Percentiles rank a stretch among this genome's conserved stretches.
These are phyloP conservation scores for Nasonia giraulti DNA, from an alignment of 1,140 invertebrate genomes.

Conservation along the genomic window DNA sequence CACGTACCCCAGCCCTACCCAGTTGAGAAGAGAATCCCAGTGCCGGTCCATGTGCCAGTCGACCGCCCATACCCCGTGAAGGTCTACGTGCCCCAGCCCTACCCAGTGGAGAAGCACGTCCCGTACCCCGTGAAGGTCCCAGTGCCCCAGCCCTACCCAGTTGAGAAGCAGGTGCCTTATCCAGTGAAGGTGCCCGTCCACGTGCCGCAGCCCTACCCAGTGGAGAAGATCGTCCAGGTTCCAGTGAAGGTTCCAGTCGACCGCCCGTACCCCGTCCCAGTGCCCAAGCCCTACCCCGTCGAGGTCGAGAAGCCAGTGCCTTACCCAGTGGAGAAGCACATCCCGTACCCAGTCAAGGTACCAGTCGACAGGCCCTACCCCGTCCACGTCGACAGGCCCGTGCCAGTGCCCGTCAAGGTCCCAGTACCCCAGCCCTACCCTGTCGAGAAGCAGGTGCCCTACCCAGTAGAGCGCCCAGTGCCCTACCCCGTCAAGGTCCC, in stretches of 20 bases:
- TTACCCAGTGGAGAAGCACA: constrained; percentile 82
- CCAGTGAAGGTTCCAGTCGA: constrained; percentile 79
- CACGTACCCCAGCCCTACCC: constrained; percentile 82
- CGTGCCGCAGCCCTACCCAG: constrained; percentile 78
- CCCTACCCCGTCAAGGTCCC: constrained; percentile 83
- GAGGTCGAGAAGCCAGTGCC: constrained; percentile 81
- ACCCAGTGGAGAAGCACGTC: constrained; percentile 80
- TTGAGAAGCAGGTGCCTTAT: constrained; percentile 79
- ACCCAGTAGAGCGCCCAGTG: constrained; percentile 83
- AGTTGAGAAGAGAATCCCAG: constrained; percentile 80
- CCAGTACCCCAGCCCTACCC: constrained; percentile 71
- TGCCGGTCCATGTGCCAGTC: constrained; percentile 82
- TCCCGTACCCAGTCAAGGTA: constrained; percentile 79
- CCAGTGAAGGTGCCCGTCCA: constrained; percentile 80
- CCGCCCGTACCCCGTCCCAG: constrained; percentile 75
- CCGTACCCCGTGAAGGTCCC: constrained; percentile 81
- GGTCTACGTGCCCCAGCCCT: constrained; percentile 81
- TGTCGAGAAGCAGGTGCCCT: constrained; percentile 76
- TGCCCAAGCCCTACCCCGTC: constrained; percentile 77
- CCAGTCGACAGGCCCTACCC: constrained; percentile 72
- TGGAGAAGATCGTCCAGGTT: constrained; percentile 79
- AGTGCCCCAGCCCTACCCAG: constrained; percentile 84
- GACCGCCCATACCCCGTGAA: constrained; percentile 80
- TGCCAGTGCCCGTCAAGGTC: constrained; percentile 77
- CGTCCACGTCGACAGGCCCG: constrained; percentile 75